Base-by-base conservation (phyloP, 2,888 invertebrate genomes). In the Eilema griseolum region DNA sequence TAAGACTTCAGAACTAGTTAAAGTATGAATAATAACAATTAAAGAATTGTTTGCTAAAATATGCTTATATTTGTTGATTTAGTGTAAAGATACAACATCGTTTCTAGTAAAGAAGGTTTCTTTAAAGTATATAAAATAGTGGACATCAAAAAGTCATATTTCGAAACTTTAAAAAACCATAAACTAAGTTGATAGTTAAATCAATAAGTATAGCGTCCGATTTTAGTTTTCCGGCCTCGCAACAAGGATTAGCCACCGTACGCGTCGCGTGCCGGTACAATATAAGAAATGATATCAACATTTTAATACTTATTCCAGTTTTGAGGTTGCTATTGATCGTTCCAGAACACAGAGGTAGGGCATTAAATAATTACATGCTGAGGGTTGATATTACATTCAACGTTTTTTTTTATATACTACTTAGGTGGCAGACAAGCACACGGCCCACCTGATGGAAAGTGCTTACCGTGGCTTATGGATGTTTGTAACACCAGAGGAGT, bases 301-400 rank as follows among this genome's bases (percentile, higher is more conserved):
- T 46, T n/a, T 23, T 67, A 52, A 60, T 46, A 46, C 20, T 46
- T 46, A 46, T 46, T 63, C 33, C 26, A 56, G 46, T 56, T 60
- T 24, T 26, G 41, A 57, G 61, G 33, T n/a, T 14, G 46, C 37
- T 67, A 75, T 75, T 63, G 75, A 71, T 75, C 52, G 63, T 28
- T 67, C 26, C 41, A 31, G 68, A 60, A 52, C 10, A 14, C 10
- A 61, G 11, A 61, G 41, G 41, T 41, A 16, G 41, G 16, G 41
- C 14, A 41, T 41, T 41, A 3, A 41, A 41, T 41, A 37, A 37
- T 41, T 16, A 41, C 16, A 16, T 41, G 41, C 41, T 16, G 41
- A 14, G 41, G 41, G 41, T 37, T 37, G 41, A 16, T 41, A 41
- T 41, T 41, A n/a, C n/a, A n/a, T n/a, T n/a, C n/a, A n/a, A n/a